Conservation (phyloP, 2,113 vertebrate species). For the Triplophysa dalaica region DNA sequence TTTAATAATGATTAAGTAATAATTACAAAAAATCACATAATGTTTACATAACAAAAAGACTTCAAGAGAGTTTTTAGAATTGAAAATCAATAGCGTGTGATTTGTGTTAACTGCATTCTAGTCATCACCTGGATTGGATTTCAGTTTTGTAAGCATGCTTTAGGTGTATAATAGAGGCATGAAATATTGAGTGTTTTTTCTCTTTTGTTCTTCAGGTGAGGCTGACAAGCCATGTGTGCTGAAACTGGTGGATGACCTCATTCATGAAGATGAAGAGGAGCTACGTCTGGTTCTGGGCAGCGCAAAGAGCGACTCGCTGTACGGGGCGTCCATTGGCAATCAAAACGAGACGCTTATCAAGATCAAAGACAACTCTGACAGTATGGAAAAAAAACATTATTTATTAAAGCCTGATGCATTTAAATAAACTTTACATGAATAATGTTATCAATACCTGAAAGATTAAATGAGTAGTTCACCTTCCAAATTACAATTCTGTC, state of each 20-base stretch:
- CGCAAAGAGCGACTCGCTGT: conserved; percentile 81
- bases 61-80: too few species aligned
- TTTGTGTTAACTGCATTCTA: too few species aligned
- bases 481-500: too few species aligned
- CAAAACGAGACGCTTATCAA: conserved; percentile 85
- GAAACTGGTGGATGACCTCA: conserved; percentile 78
- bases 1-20: too few species aligned
- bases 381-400: conserved; percentile 72
- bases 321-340: conserved; percentile 85
- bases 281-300: conserved; percentile 86
- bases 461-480: too few species aligned
- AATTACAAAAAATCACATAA: too few species aligned
- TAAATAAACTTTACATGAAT: neutral
- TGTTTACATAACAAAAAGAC: too few species aligned
- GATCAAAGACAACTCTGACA: conserved; percentile 86
- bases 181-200: neutral
- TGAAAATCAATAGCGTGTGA: too few species aligned
- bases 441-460: too few species aligned
- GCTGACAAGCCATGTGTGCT: conserved; percentile 83
- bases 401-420: neutral
- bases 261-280: conserved; percentile 87
- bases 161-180: neutral
- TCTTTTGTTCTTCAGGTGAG: conserved; percentile 77
- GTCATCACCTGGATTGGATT: too few species aligned
- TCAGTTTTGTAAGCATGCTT: neutral